phyloP scores from a whole-genome alignment of 2,797 vertebrate genomes.

The Enteromius treurensis region DNA sequence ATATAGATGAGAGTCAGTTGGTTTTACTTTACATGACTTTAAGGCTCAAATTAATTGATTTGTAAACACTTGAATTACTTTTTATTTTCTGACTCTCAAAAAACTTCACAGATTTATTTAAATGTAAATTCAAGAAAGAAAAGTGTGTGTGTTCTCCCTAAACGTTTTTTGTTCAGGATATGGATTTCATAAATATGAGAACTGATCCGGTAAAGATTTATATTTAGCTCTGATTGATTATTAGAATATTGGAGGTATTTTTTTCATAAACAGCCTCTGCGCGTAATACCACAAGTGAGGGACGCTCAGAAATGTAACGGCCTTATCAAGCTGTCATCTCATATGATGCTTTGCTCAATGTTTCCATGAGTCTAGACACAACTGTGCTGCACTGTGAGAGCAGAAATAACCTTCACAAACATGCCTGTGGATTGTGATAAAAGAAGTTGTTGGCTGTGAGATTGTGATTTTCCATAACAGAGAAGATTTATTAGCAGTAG shows the following conservation, averaged over 20 bases:
- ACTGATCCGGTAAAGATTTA: not conserved
- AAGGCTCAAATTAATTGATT: not conserved
- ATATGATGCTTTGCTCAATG: constrained; percentile 34
- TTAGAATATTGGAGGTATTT: not conserved
- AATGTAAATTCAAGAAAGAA: no score
- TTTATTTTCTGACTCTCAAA: no score
- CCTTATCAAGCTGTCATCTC: constrained; percentile 42
- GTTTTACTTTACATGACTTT: not conserved
- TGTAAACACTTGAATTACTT: not conserved
- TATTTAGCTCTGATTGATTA: not conserved
- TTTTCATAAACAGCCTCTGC: constrained; percentile 13
- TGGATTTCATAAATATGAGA: no score
- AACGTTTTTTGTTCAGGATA: no score
- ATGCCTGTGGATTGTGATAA: constrained; percentile 45
- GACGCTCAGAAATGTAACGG: constrained; percentile 6
- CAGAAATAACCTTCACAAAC: constrained; percentile 45
- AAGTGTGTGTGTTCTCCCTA: no score
- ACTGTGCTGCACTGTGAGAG: constrained; percentile 11
- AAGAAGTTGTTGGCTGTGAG: constrained; percentile 48
- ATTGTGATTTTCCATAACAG: constrained; percentile 70
- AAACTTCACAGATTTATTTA: no score
- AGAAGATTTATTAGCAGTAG: constrained; percentile 63
- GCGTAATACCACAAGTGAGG: not conserved
- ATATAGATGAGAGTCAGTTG: not conserved
- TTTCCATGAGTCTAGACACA: constrained; percentile 16